Evolutionary conservation across 92 coral and sea anemone genomes (phyloP).

Genomic region (Desmophyllum pertusum): DNA sequence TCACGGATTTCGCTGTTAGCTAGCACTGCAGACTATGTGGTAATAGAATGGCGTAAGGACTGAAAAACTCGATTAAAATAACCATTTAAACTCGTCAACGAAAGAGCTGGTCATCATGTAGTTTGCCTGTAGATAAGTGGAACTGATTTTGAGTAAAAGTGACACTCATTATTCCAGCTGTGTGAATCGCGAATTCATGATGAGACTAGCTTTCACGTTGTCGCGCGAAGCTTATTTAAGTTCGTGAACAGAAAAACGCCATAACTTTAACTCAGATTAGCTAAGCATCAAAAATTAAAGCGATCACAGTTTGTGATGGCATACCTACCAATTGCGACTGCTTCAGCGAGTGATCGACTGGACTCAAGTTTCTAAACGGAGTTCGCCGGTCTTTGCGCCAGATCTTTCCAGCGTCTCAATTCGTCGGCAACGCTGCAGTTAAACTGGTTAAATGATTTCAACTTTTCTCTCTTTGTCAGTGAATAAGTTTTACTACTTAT

Average conservation of each 20-base stretch:
- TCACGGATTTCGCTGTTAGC: background rate
- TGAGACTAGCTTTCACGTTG: background rate
- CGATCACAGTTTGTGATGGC: background rate
- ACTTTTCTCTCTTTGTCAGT: background rate
- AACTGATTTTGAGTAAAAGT: background rate
- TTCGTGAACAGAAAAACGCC: no score
- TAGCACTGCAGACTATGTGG: no score
- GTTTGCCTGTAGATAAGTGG: background rate
- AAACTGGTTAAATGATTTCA: constrained; percentile 1
- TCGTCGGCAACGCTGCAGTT: background rate
- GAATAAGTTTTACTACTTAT: constrained; percentile 7
- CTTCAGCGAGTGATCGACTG: background rate
- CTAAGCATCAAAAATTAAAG: background rate
- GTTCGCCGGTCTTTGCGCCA: background rate
- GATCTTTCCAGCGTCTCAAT: background rate
- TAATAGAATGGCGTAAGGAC: background rate
- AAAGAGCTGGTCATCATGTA: background rate
- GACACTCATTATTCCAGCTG: background rate
- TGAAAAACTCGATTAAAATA: background rate
- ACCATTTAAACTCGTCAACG: background rate
- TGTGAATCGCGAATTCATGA: background rate
- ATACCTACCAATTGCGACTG: background rate
- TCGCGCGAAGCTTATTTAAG: background rate
- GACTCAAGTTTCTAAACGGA: no score
- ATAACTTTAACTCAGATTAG: no score